Conservation (phyloP, 2,113 vertebrate genomes). For the Paralichthys olivaceus region DNA sequence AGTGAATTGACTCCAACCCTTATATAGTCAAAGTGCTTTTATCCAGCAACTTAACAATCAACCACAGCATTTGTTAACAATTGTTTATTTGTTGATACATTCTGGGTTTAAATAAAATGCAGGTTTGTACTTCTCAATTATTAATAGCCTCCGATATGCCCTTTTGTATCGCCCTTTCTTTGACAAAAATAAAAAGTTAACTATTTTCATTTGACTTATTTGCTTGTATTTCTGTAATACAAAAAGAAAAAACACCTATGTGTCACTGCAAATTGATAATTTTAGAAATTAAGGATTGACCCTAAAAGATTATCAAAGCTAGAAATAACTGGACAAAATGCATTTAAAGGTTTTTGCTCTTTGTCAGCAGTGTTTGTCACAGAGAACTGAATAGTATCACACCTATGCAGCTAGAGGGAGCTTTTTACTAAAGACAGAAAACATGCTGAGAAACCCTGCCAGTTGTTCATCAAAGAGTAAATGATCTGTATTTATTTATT, state of each 20-base stretch:
- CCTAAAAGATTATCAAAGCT: too few relatives aligned
- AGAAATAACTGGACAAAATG: too few relatives aligned
- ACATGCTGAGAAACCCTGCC: background rate
- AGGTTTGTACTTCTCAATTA: slow-evolving; percentile 58
- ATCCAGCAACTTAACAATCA: slow-evolving; percentile 30
- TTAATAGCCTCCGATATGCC: slow-evolving; percentile 24
- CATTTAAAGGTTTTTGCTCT: too few relatives aligned
- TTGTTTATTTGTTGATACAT: background rate
- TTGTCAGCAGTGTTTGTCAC: background rate
- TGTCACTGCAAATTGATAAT: background rate
- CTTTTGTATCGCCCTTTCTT: slow-evolving; percentile 68
- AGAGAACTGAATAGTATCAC: background rate
- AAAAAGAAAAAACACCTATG: background rate
- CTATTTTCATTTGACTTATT: slow-evolving; percentile 53
- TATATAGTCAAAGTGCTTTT: slow-evolving; percentile 42
- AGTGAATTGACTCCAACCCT: slow-evolving; percentile 30
- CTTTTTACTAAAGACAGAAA: background rate
- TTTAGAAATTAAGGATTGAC: too few relatives aligned
- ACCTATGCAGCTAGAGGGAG: slow-evolving; percentile 4
- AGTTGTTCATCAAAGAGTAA: too few relatives aligned
- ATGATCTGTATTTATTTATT: too few relatives aligned
- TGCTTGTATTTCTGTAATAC: background rate
- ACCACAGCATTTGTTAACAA: slow-evolving; percentile 17
- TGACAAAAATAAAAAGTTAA: slow-evolving; percentile 59
- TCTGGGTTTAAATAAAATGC: slow-evolving; percentile 22